Conservation (phyloP, 2,113 vertebrate genomes). For the Oreamnos americanus region DNA sequence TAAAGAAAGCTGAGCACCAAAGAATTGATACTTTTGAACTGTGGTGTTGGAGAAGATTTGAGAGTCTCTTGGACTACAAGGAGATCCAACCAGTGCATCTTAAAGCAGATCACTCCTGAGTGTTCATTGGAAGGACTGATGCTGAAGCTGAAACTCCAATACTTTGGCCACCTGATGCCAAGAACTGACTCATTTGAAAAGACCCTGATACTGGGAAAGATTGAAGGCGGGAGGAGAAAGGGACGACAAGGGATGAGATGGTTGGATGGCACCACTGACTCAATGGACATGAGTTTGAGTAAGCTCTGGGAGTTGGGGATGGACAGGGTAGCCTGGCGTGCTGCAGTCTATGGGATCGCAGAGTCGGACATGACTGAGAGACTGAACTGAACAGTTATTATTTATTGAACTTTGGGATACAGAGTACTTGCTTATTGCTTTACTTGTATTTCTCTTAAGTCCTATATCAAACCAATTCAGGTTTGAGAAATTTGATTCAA, state of each 20-base stretch:
- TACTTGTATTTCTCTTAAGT: not conserved
- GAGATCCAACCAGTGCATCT: not conserved
- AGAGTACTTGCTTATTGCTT: not conserved
- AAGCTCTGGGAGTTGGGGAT: not conserved
- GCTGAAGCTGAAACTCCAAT: not conserved
- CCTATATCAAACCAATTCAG: not conserved
- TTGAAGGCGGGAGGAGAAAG: not conserved
- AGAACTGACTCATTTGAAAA: not conserved
- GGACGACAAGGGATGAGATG: not conserved
- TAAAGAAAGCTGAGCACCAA: not conserved
- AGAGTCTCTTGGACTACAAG: not conserved
- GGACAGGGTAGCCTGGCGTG: not conserved
- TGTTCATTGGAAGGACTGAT: not conserved
- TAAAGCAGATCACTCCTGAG: not conserved
- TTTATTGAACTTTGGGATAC: not conserved
- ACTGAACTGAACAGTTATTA: not conserved
- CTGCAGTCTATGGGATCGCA: not conserved
- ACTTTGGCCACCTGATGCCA: not conserved
- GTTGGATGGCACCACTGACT: not conserved
- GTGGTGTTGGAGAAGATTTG: not conserved
- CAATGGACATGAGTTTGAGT: not conserved
- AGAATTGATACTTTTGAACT: not conserved
- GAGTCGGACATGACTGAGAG: fast-evolving
- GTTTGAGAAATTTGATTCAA: not conserved
- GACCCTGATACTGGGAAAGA: not conserved